Evolutionary conservation across 1,140 invertebrate genomes (phyloP), one percentile per base, ranked within the genome.

Genomic region (Brachystomella parvula): DNA sequence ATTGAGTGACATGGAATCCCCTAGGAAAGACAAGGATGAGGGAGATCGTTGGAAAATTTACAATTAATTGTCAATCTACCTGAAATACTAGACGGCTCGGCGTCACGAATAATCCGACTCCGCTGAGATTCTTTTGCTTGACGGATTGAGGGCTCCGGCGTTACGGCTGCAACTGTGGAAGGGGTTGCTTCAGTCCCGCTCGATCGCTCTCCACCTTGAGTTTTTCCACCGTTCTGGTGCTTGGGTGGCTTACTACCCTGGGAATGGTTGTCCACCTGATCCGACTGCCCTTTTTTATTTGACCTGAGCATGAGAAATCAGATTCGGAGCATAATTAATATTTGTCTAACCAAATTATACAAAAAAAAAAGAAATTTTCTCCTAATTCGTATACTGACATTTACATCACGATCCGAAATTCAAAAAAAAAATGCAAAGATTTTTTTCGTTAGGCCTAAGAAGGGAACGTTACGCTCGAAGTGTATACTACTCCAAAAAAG

Each of bases 1-100:
- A 44, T 80, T 84, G 74, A 74, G 39, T 0, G 83, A 84, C 76
- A 84, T 82, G 24, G 83, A 84, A 76, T 85, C 83, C 80, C 78
- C 64, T 76, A 73, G 63, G 64, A 12, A 47, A 47, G 17, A 53
- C 3, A 26, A 33, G 3, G 44, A 63, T 28, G 3, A 29, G 21
- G 21, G 3, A 6, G 29, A 3, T 63, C 9, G 9, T 28, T 12
- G 2, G 60, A 61, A 39, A 19, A 39, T n/a, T n/a, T 6, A 44
- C 3, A 44, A 61, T 3, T 49, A 21, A 2, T 58, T 64, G 21
- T 24, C 21, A 29, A 64, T 65, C 70, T 74, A 83, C 82, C 82
- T 65, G 83, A 84, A 35, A 84, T 77, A 74, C 82, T 84, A 49
- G 82, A 81, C 19, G 80, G 80, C 33, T 82, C 80, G 24, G 80